phyloP scores from a whole-genome alignment of 2,888 invertebrate species.

The Athrips mouffetella region DNA sequence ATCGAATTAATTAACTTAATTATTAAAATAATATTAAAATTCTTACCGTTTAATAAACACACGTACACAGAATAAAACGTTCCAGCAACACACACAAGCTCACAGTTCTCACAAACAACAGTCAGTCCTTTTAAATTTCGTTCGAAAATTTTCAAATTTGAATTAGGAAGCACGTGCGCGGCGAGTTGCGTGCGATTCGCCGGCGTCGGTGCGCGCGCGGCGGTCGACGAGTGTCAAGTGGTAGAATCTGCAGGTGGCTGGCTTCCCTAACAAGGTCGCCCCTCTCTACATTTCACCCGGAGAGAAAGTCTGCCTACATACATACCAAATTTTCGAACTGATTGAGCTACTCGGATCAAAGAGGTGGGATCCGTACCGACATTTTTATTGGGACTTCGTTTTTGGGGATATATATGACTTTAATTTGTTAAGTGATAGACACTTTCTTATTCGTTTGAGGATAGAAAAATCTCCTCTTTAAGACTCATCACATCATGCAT shows the following conservation, averaged over 20 bases:
- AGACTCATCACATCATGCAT: too few relatives aligned
- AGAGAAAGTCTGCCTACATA: slow-evolving; percentile 77
- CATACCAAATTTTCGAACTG: slow-evolving; percentile 76
- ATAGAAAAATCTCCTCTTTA: too few relatives aligned
- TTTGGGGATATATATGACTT: too few relatives aligned
- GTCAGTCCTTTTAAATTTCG: slow-evolving; percentile 24
- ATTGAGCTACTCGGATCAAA: slow-evolving; percentile 59
- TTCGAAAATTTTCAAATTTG: slow-evolving; percentile 29
- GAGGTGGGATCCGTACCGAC: slow-evolving; percentile 14
- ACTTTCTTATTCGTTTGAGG: too few relatives aligned
- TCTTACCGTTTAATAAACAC: slow-evolving; percentile 47
- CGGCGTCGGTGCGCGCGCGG: slow-evolving; percentile 68
- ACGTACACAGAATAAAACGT: slow-evolving; percentile 34
- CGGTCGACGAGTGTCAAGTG: slow-evolving; percentile 68
- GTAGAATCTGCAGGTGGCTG: slow-evolving; percentile 68
- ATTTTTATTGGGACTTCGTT: background rate
- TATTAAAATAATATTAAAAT: slow-evolving; percentile 10
- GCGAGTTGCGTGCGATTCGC: slow-evolving; percentile 40
- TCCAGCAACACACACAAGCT: slow-evolving; percentile 44
- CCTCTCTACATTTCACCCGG: slow-evolving; percentile 55
- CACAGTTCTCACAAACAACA: slow-evolving; percentile 63
- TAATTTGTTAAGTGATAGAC: too few relatives aligned
- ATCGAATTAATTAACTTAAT: background rate
- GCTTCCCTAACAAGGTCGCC: slow-evolving; percentile 76
- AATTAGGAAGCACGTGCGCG: slow-evolving; percentile 53